Evolutionary conservation across 2,888 invertebrate species (phyloP).

Genomic region (Zygogramma bicolorata): DNA sequence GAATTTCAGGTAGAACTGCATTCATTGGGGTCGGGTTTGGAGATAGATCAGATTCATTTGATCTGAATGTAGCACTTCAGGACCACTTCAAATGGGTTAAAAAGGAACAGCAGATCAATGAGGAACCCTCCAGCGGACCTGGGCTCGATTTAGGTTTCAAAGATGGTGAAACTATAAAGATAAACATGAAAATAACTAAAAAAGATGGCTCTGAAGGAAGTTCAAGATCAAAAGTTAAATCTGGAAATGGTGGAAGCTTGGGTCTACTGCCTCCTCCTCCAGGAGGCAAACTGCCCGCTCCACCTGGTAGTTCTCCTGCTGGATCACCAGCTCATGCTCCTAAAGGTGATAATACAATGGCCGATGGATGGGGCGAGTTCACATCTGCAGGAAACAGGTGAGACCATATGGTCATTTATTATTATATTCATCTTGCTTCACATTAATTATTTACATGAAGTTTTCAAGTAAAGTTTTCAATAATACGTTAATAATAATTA

Average conservation of each 20-base stretch:
- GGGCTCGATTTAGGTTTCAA: conserved; percentile 97
- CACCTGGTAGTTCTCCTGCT: conserved; percentile 84
- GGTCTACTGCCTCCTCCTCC: conserved; percentile 85
- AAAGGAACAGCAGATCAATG: conserved; percentile 83
- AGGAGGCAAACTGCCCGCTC: conserved; percentile 81
- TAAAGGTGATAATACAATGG: conserved; percentile 62
- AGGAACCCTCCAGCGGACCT: conserved; percentile 82
- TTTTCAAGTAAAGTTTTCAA: too few relatives aligned
- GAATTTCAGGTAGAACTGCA: conserved; percentile 78
- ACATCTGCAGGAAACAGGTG: conserved; percentile 71
- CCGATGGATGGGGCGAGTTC: conserved; percentile 85
- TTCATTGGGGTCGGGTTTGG: conserved; percentile 98
- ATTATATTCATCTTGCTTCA: too few relatives aligned
- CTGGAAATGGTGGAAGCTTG: conserved; percentile 65
- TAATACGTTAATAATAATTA: too few relatives aligned
- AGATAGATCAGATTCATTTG: conserved; percentile 98
- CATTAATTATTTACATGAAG: too few relatives aligned
- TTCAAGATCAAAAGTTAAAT: conserved; percentile 75
- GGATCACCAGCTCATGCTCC: conserved; percentile 74
- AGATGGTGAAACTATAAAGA: conserved; percentile 99
- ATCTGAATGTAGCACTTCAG: conserved; percentile 97
- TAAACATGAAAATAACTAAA: conserved; percentile 97
- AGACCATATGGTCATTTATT: conserved; percentile 14
- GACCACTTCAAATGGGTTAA: conserved; percentile 97
- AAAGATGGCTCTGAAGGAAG: conserved; percentile 85